Evolutionary conservation across 2,888 invertebrate genomes (phyloP), one percentile per base, ranked within the genome.

Genomic region (Aphodius granarius): DNA sequence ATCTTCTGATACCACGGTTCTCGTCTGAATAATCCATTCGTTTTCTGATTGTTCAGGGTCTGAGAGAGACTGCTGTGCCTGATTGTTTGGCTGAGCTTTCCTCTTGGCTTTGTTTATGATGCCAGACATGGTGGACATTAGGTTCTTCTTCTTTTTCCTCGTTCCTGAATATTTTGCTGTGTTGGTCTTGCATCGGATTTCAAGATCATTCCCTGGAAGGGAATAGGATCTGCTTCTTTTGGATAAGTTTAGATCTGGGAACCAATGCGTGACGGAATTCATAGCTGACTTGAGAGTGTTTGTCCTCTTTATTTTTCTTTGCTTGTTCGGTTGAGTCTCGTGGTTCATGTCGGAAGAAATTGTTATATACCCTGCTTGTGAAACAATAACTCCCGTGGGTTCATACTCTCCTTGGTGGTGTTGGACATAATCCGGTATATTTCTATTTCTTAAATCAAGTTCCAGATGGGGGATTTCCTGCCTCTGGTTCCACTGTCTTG

Each of bases 111-210:
- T 96, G 85, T 95, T 95, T 81, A 96, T 88, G 78, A 96, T 91
- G 19, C 94, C 95, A 0, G 95, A 95, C 87, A 96, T 93, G 0
- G 95, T 95, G 0, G 95, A 93, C 0, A 95, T 94, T 73, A 96
- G 89, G 80, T 94, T 93, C 84, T 94, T 94, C 85, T 94, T 95
- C 87, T 94, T 94, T 83, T 93, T 92, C 81, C 88, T 88, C 20
- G 43, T 76, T 16, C 79, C 81, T 76, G 75, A 76, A 80, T 81
- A 86, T 81, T 20, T 72, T 4, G 17, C 19, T 17, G 71, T 22
- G 16, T 71, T 89, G 87, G 84, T 88, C 86, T 81, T 88, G 63
- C 66, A 74, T 19, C 71, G 75, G 83, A 83, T 87, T 85, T 85
- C 91, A 84, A 86, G 86, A 85, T 87, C 89, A 79, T 90, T 88